Percentiles rank a stretch among this genome's conserved stretches.
phyloP scores from a whole-genome alignment of 2,113 vertebrate species.

The Spilogale gracilis region DNA sequence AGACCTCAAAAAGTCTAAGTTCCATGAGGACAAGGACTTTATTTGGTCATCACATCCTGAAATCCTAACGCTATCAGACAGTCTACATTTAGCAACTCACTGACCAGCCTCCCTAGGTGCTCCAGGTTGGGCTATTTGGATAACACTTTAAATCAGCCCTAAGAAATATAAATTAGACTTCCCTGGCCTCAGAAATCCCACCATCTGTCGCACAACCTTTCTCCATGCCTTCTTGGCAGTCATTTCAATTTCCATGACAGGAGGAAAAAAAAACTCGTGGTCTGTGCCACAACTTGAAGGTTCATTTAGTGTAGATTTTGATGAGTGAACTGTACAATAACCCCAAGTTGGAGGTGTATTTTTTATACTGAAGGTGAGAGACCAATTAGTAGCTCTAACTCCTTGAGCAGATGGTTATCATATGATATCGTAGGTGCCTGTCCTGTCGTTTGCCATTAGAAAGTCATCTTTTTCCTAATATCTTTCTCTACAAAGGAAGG shows the following conservation, averaged over 20 bases:
- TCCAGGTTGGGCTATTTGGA: neutral
- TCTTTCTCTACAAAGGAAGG: slow-evolving; percentile 67
- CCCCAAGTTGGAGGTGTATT: slow-evolving; percentile 66
- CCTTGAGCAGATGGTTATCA: slow-evolving; percentile 77
- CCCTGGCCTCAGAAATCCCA: slow-evolving; percentile 71
- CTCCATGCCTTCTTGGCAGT: slow-evolving; percentile 73
- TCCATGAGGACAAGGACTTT: slow-evolving; percentile 64
- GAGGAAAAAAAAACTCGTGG: neutral
- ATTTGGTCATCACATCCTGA: neutral
- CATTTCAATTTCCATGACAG: slow-evolving; percentile 74
- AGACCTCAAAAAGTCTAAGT: slow-evolving; percentile 40
- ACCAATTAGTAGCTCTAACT: slow-evolving; percentile 80
- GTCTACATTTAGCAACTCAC: neutral
- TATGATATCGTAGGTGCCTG: slow-evolving; percentile 65
- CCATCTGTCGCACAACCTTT: slow-evolving; percentile 77
- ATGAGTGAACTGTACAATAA: slow-evolving; percentile 71
- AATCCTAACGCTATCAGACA: slow-evolving; percentile 38
- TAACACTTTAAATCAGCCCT: slow-evolving; percentile 31
- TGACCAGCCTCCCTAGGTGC: neutral
- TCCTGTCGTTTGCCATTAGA: slow-evolving; percentile 70
- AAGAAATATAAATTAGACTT: slow-evolving; percentile 74
- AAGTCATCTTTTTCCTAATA: slow-evolving; percentile 74
- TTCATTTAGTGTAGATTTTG: slow-evolving; percentile 74
- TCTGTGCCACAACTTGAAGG: slow-evolving; percentile 69
- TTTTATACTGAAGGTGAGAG: slow-evolving; percentile 79